phyloP scores from a whole-genome alignment of 35 echinoderm and acorn worm species.

The Lytechinus pictus region DNA sequence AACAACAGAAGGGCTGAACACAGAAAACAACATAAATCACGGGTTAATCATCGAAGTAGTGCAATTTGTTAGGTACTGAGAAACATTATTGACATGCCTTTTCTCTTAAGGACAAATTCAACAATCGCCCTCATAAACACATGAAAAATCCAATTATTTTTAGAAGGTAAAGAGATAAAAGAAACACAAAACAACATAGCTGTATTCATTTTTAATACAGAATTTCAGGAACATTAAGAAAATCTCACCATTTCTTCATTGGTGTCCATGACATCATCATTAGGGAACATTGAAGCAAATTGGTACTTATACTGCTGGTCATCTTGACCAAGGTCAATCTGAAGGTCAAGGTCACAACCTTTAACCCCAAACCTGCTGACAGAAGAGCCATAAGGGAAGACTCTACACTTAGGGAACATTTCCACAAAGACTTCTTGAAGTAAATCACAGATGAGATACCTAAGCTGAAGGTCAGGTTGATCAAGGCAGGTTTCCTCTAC shows the following conservation, averaged over 20 bases:
- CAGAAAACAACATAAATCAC: background rate
- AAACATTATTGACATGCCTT: too few species aligned
- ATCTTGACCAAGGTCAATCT: constrained; percentile 61
- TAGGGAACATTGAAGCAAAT: constrained; percentile 50
- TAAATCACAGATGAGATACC: constrained; percentile 80
- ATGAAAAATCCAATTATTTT: too few species aligned
- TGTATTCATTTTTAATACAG: too few species aligned
- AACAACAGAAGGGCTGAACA: too few species aligned
- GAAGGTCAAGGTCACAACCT: constrained; percentile 87
- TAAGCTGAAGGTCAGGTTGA: constrained; percentile 61
- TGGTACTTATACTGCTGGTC: constrained; percentile 51
- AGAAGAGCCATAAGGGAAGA: constrained; percentile 94
- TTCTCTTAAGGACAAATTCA: too few species aligned
- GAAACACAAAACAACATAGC: too few species aligned
- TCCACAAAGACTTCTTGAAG: constrained; percentile 88
- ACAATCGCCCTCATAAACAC: too few species aligned
- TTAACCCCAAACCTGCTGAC: constrained; percentile 85
- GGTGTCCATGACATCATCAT: constrained; percentile 7
- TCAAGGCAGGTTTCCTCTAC: constrained; percentile 45
- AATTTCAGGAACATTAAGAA: too few species aligned
- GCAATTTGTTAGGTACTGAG: too few species aligned
- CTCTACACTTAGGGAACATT: constrained; percentile 71
- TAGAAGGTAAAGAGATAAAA: too few species aligned
- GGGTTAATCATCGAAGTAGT: too few species aligned
- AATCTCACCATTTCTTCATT: constrained; percentile 25